Evolutionary conservation across 2,797 vertebrate genomes (phyloP), one percentile per base, ranked within the genome.

Genomic region (Molossus molossus): DNA sequence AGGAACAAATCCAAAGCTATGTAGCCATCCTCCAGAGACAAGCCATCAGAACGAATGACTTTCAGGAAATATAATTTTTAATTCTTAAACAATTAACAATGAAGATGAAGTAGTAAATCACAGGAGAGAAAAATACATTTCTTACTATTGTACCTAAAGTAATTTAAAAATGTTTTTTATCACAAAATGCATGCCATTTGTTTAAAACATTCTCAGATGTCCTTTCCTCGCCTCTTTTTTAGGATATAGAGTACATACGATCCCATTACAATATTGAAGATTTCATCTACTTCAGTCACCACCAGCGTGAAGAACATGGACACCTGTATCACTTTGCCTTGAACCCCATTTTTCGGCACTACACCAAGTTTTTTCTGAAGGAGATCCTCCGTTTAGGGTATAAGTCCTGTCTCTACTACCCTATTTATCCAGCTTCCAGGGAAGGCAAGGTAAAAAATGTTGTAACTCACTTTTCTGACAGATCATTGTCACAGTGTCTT

Each of bases 261-360:
- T 98, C 99, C 15, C 99, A 98, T 98, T 99, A 99, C 98, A 99
- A 99, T 97, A 98, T 99, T 2, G 99, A 99, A 97, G 99, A 99
- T 97, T 99, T 99, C 97, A 98, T 99, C 98, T 98, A 99, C 96
- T 99, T 99, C 97, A 98, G 97, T 96, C 97, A 99, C 58, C 98
- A 99, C 95, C 95, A 98, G 97, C 96, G 90, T 3, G 98, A 99
- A 79, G 99, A 99, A 79, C 99, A 99, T 12, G 99, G 99, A 5
- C 99, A 98, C 87, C 95, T 99, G 4, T 98, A 98, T 91, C 99
- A 99, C 97, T 99, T 99, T 65, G 97, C 98, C 88, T 97, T 99
- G 90, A 98, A 98, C 87, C 98, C 98, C 17, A 91, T 97, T 95
- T 99, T 99, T 98, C 98, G 97, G 80, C 98, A 98, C 97, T 98